Evolutionary conservation across 1,140 invertebrate species (phyloP).

Genomic region (Piezodorus guildinii): DNA sequence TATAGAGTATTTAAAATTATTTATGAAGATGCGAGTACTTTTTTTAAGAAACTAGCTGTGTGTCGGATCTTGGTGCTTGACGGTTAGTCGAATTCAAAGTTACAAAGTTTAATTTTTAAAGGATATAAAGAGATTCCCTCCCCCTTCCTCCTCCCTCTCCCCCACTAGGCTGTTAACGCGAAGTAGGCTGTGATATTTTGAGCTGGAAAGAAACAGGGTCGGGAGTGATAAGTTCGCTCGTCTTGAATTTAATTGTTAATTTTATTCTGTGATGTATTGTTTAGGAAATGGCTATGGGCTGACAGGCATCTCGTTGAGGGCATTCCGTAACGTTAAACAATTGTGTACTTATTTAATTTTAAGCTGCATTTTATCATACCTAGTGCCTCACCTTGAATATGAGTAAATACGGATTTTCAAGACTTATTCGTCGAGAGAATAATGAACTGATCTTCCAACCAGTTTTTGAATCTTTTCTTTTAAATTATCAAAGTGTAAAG

Average conservation of each 20-base stretch:
- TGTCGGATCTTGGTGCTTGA: neutral
- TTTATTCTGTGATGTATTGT: conserved; percentile 17
- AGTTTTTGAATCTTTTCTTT: neutral
- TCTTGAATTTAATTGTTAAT: conserved; percentile 9
- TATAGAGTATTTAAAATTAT: too few relatives aligned
- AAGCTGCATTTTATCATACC: neutral
- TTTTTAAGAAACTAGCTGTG: too few relatives aligned
- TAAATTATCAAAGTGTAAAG: too few relatives aligned
- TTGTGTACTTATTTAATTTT: too few relatives aligned
- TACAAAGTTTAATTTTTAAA: conserved; percentile 2
- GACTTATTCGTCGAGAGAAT: conserved; percentile 18
- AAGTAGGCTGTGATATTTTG: conserved; percentile 19
- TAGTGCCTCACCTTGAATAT: conserved; percentile 23
- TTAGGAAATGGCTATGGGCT: neutral
- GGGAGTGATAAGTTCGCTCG: neutral
- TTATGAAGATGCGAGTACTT: too few relatives aligned
- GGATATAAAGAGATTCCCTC: conserved; percentile 7
- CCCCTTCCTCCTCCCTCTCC: too few relatives aligned
- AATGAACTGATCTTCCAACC: conserved; percentile 24
- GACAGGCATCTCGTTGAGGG: too few relatives aligned
- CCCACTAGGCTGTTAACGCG: conserved; percentile 1
- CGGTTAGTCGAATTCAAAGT: neutral
- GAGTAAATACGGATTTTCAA: conserved; percentile 23
- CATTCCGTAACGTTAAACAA: too few relatives aligned
- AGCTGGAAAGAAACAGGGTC: conserved; percentile 16